Percentiles rank a stretch among this genome's conserved stretches.
Conservation (phyloP, 2,888 invertebrate genomes). For the Drosophila tripunctata region DNA sequence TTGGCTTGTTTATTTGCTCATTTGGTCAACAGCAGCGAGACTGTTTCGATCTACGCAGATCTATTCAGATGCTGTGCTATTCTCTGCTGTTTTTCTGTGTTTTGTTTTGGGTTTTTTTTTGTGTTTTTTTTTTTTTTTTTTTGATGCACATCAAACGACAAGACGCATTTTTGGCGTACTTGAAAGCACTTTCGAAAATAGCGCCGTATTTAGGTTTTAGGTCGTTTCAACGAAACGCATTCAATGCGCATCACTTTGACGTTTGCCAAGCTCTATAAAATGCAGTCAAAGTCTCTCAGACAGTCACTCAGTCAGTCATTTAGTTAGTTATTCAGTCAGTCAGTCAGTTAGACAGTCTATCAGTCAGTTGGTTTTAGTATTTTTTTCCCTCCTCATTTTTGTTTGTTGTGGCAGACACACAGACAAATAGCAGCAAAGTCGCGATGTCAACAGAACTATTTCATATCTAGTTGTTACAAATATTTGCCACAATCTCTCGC, state of each 20-base stretch:
- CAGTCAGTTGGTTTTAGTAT: conserved; percentile 24
- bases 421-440: conserved; percentile 38
- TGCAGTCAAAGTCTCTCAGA: too few species aligned
- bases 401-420: conserved; percentile 21
- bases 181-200: conserved; percentile 68
- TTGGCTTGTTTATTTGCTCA: conserved; percentile 48
- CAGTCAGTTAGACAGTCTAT: conserved; percentile 49
- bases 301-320: conserved; percentile 11
- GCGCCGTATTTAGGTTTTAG: conserved; percentile 76
- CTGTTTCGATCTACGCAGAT: conserved; percentile 1
- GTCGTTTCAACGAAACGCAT: conserved; percentile 63
- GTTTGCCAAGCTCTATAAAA: conserved; percentile 65
- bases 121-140: conserved; percentile 3
- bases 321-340: conserved; percentile 13
- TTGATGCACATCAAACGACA: conserved; percentile 60
- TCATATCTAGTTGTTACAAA: conserved; percentile 45
- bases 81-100: not conserved
- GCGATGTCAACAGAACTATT: conserved; percentile 40
- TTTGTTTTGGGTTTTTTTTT: not conserved
- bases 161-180: conserved; percentile 63
- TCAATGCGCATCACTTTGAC: conserved; percentile 71
- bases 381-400: not conserved
- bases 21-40: conserved; percentile 50
- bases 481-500: conserved; percentile 1
- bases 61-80: conserved; percentile 1